Conservation (phyloP, 2,797 vertebrate species). For the Morelia viridis region DNA sequence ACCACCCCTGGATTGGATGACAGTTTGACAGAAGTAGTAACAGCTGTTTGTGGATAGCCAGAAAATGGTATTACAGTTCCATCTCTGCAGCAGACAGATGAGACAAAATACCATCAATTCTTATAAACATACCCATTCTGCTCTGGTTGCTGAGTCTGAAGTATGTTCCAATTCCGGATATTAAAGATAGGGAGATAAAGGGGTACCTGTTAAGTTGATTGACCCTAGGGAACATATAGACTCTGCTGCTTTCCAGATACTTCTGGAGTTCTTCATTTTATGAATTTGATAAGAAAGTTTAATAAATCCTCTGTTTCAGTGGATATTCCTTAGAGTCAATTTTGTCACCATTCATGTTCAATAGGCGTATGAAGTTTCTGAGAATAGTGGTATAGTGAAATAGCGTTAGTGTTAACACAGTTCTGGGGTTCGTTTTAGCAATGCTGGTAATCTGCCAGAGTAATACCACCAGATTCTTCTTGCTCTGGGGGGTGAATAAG, state of each 20-base stretch:
- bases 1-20: neutral
- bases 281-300: neutral
- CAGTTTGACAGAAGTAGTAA: neutral
- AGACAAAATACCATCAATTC: too few relatives aligned
- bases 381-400: neutral
- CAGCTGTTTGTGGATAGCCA: neutral
- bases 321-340: too few relatives aligned
- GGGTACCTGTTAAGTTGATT: neutral
- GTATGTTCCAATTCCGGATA: neutral
- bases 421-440: neutral
- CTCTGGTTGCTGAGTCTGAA: too few relatives aligned
- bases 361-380: neutral
- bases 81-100: too few relatives aligned
- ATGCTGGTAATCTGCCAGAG: neutral
- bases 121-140: too few relatives aligned
- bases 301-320: neutral
- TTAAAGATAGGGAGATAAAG: neutral
- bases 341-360: neutral
- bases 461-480: neutral
- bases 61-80: neutral
- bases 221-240: neutral
- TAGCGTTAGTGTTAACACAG: neutral
- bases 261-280: neutral
- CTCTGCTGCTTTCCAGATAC: neutral
- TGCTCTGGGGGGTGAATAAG: neutral